A percentile compares a stretch with the other conserved stretches of the same genome.
These are phyloP conservation scores for Colaptes auratus DNA, from an alignment of 2,113 vertebrate species.

Conservation along the genomic window DNA sequence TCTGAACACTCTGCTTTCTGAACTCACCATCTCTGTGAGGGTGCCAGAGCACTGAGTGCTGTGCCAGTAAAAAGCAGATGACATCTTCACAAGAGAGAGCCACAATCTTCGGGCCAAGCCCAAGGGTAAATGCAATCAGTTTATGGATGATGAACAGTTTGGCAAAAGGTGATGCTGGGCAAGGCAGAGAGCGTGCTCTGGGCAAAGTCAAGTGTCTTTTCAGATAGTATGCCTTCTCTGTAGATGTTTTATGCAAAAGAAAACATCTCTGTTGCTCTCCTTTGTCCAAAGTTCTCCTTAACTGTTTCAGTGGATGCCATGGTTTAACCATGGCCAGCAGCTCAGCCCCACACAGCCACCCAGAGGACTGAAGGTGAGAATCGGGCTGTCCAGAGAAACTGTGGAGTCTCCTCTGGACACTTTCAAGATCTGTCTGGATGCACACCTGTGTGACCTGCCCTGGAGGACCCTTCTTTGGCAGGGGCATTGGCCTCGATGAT, in stretches of 20 bases:
- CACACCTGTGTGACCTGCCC: too few relatives aligned
- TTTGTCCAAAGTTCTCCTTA: background rate
- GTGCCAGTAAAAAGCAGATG: background rate
- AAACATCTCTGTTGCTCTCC: background rate
- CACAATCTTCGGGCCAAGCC: background rate
- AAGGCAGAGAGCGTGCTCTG: background rate
- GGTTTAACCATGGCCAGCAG: background rate
- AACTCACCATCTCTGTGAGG: background rate
- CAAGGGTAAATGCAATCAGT: slow-evolving; percentile 31
- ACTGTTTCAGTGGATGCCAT: background rate
- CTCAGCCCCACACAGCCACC: background rate
- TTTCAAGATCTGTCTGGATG: too few relatives aligned
- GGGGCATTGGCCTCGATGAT: too few relatives aligned
- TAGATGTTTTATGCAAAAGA: background rate
- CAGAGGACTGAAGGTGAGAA: background rate
- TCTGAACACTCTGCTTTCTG: background rate
- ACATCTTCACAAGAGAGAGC: background rate
- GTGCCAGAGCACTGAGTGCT: background rate
- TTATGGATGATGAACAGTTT: background rate
- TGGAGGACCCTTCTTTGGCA: too few relatives aligned
- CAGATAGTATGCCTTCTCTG: background rate
- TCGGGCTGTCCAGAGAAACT: too few relatives aligned
- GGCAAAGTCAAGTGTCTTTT: slow-evolving; percentile 29
- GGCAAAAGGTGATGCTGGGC: background rate
- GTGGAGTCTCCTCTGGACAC: too few relatives aligned